Base-by-base conservation (phyloP, 2,888 invertebrate species). In the Diaphora mendica region DNA sequence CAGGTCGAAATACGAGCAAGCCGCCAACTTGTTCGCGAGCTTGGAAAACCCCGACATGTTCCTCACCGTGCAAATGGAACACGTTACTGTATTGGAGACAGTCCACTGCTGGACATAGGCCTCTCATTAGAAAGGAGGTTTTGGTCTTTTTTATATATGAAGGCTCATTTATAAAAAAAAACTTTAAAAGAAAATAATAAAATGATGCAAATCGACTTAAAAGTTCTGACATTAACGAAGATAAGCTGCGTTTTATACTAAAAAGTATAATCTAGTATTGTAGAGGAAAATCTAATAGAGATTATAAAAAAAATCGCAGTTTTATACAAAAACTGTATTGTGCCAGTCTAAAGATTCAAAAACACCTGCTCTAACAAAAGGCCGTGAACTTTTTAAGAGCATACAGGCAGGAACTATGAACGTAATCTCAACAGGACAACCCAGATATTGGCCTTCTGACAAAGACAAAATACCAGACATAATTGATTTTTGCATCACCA, bases 61-160 rank as follows among this genome's bases (percentile, higher is more conserved):
- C 92, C 95, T 98, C 71, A 97, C 97, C 0, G 97, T 97, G 42
- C 97, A 97, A 87, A 89, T 98, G 88, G 98, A 98, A 87, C 96
- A 97, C 75, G 97, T 98, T 17, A 97, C 97, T 0, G 91, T 98
- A 64, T 91, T 96, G 5, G 98, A 98, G 88, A 96, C 96, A n/a
- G n/a, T n/a, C n/a, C n/a, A n/a, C n/a, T n/a, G n/a, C n/a, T n/a
- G n/a, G n/a, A n/a, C n/a, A n/a, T n/a, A n/a, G n/a, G n/a, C n/a
- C n/a, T n/a, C n/a, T n/a, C n/a, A n/a, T n/a, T n/a, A n/a, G n/a
- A n/a, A n/a, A n/a, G n/a, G n/a, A n/a, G n/a, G n/a, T n/a, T n/a
- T n/a, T n/a, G n/a, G n/a, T n/a, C n/a, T n/a, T n/a, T n/a, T n/a
- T n/a, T n/a, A n/a, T n/a, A n/a, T n/a, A n/a, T n/a, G n/a, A n/a